Evolutionary conservation across 2,888 invertebrate genomes (phyloP), one percentile per base, ranked within the genome.

Genomic region (Mechanitis mazaeus): DNA sequence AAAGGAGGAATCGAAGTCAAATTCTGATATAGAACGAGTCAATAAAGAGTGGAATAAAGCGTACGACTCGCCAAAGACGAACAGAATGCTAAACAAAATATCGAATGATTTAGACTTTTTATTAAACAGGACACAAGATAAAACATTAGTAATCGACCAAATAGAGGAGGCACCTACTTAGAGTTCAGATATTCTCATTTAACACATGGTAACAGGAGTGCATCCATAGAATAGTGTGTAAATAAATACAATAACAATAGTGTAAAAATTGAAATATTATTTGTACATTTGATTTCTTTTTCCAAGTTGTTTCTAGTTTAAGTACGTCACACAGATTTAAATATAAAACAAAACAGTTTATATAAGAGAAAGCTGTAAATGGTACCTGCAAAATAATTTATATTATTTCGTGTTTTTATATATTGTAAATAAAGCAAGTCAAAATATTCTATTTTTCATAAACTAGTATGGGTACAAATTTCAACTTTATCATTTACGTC

Each of bases 91-190:
- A 57, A 94, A 95, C 84, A 93, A 95, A 77, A 96, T 96, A 74
- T 94, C 95, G 1, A 94, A 94, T 75, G 96, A 96, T 84, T 86
- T 96, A 71, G 95, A 96, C 84, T 96, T 95, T 85, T 86, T 96
- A 71, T 86, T 96, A 64, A 95, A 95, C 81, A 91, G 94, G 66
- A 92, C 91, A 64, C 88, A 86, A 64, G 69, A 73, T 56, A 77
- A 76, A 72, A 75, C 72, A 63, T 72, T 70, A 61, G 63, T 74
- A 65, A 71, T 77, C 59, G 81, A 85, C 68, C 78, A 82, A 72
- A 86, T 84, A 68, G 84, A 86, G 65, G 84, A 87, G 71, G 85
- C 83, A 2, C 86, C 87, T 35, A 86, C 85, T 77, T 87, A 87
- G 83, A 64, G 65, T 58, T 62, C 42, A 65, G 55, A 61, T 64